These are phyloP conservation scores for Nomada ferruginata DNA, from an alignment of 2,888 invertebrate genomes.

Conservation along the genomic window DNA sequence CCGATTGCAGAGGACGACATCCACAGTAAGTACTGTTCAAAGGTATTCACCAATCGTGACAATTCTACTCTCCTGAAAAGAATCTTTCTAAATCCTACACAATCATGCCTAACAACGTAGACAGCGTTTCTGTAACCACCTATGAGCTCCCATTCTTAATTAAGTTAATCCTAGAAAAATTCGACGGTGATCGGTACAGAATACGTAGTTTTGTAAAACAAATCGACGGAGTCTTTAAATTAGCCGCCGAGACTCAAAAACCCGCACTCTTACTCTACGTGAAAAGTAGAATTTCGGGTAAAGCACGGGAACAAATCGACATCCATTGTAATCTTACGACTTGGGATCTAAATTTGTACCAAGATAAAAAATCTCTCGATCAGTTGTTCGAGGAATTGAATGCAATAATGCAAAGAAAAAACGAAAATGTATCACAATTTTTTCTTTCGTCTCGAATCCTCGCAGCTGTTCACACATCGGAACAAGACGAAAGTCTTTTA, in stretches of 20 bases:
- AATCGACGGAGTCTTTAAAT: slow-evolving; percentile 19
- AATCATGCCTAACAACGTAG: slow-evolving; percentile 16
- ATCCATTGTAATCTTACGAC: slow-evolving; percentile 19
- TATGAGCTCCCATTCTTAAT: slow-evolving; percentile 14
- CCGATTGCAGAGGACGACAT: no score
- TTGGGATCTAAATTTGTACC: slow-evolving; percentile 22
- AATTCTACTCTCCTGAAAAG: slow-evolving; percentile 12
- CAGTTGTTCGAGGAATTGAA: slow-evolving; percentile 23
- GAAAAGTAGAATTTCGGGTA: slow-evolving; percentile 19
- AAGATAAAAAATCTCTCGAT: slow-evolving; percentile 27
- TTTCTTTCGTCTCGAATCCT: slow-evolving; percentile 20
- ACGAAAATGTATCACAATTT: slow-evolving; percentile 19
- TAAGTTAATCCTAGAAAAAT: slow-evolving; percentile 24
- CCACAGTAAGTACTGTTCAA: slow-evolving; percentile 20
- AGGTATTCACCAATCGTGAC: slow-evolving; percentile 16
- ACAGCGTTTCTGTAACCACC: background rate
- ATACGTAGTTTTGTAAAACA: slow-evolving; percentile 20
- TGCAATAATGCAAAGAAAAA: background rate
- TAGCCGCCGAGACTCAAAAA: slow-evolving; percentile 14
- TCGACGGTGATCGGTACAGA: slow-evolving; percentile 18
- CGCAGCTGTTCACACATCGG: slow-evolving; percentile 11
- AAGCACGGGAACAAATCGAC: slow-evolving; percentile 27
- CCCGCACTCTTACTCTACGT: slow-evolving; percentile 11
- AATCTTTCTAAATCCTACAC: background rate
- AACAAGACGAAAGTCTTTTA: background rate